phyloP scores from a whole-genome alignment of 1,140 invertebrate genomes.

The Lepidostoma basale region DNA sequence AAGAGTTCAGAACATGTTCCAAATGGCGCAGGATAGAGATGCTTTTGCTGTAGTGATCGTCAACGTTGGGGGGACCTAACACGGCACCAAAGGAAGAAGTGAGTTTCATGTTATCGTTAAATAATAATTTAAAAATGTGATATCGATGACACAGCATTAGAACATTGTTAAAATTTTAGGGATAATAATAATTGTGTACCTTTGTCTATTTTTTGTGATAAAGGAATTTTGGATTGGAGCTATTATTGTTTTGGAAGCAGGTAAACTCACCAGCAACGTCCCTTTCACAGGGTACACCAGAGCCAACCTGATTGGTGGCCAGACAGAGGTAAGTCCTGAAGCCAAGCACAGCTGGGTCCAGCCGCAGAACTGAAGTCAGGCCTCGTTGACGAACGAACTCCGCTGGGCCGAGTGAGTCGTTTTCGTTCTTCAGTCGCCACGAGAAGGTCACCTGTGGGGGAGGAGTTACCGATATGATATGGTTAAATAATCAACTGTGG shows the following conservation, averaged over 20 bases:
- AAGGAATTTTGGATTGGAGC: background rate
- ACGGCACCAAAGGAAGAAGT: too few relatives aligned
- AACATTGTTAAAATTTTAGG: too few relatives aligned
- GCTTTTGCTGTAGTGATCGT: too few relatives aligned
- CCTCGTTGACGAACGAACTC: constrained; percentile 61
- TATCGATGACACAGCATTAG: too few relatives aligned
- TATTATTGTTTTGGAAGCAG: constrained; percentile 39
- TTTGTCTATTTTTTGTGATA: background rate
- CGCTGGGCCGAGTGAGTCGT: constrained; percentile 72
- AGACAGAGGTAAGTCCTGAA: constrained; percentile 82
- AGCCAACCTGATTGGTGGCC: constrained; percentile 83
- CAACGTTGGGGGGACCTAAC: too few relatives aligned
- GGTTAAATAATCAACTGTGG: too few relatives aligned
- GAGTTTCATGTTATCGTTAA: too few relatives aligned
- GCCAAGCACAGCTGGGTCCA: constrained; percentile 69
- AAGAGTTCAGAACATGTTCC: too few relatives aligned
- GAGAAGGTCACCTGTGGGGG: constrained; percentile 76
- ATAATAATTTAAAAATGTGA: too few relatives aligned
- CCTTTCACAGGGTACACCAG: constrained; percentile 73
- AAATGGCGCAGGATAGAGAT: too few relatives aligned
- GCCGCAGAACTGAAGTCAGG: constrained; percentile 67
- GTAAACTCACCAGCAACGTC: constrained; percentile 73
- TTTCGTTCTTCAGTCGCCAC: constrained; percentile 84
- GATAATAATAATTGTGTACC: background rate
- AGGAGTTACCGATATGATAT: too few relatives aligned